Base-by-base conservation (phyloP, 2,888 invertebrate genomes). In the Zelleria hepariella region DNA sequence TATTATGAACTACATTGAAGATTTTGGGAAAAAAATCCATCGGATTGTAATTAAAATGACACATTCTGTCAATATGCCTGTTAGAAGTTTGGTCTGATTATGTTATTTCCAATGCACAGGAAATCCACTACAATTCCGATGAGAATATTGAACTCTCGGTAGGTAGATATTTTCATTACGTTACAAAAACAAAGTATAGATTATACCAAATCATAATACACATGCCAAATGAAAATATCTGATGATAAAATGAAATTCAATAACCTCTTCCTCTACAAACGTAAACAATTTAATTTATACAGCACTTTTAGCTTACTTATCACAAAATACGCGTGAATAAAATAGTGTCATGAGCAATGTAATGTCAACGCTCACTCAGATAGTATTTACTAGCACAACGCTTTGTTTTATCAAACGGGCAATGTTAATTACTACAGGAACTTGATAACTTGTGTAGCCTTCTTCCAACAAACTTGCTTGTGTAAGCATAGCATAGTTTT, bases 341-440 rank as follows among this genome's bases (percentile, higher is more conserved):
- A 10, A 10, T 42, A 15, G 32, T 15, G 32, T 42, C 32, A 42
- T 15, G 15, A 42, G 2, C 10, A 42, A 2, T 42, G 32, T 42
- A 42, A 42, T 42, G 32, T 42, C 32, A 15, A 42, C 15, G 32
- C 32, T 42, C 32, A 42, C 32, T 42, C 32, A 5, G 32, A 32
- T 32, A 15, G 15, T 42, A 42, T 15, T 42, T 42, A 42, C 5
- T 42, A 15, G 3, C 32, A 58, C 15, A 10, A 58, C 65, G 52
- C 32, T 15, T 3, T 42, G 15, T 42, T 42, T 25, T 57, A 27
- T 55, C 20, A 54, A 53, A 60, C 47, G 58, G 61, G 60, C 5
- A 59, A 42, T 52, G 54, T 63, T 18, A 49, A 26, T 57, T 27
- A 54, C 58, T 54, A 42, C 18, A 52, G 32, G 21, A 60, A 58